Evolutionary conservation across 2,113 vertebrate genomes (phyloP).

Genomic region (Pangasianodon hypophthalmus): DNA sequence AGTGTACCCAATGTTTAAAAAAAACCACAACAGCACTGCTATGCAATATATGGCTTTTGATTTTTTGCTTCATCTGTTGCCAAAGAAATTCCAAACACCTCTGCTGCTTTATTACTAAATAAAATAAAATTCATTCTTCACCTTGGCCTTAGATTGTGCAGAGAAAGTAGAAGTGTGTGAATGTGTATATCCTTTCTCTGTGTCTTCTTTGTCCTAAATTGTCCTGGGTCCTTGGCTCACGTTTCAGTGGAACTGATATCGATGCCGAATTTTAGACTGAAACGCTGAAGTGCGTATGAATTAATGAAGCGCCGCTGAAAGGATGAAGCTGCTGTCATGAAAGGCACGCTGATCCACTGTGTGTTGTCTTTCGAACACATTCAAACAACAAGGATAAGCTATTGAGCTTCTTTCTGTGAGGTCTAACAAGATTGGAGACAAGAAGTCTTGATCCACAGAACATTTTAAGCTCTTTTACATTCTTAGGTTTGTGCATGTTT

Average conservation of each 20-base stretch:
- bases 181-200: neutral
- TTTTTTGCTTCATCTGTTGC: neutral
- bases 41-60: neutral
- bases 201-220: neutral
- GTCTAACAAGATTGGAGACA: neutral
- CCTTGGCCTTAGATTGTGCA: neutral
- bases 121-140: neutral
- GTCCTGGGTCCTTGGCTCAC: constrained; percentile 58
- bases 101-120: neutral
- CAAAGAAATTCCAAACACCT: neutral
- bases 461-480: neutral
- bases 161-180: neutral
- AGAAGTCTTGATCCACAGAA: neutral
- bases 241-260: constrained; percentile 62
- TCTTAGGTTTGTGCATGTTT: neutral
- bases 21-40: neutral
- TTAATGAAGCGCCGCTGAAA: constrained; percentile 57
- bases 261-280: constrained; percentile 63
- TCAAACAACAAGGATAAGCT: neutral
- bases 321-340: constrained; percentile 16
- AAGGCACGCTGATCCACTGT: constrained; percentile 30
- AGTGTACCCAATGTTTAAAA: neutral
- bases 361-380: neutral
- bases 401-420: neutral
- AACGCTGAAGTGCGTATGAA: constrained; percentile 58